Conservation (phyloP, 2,113 vertebrate genomes). For the Micromys minutus region DNA sequence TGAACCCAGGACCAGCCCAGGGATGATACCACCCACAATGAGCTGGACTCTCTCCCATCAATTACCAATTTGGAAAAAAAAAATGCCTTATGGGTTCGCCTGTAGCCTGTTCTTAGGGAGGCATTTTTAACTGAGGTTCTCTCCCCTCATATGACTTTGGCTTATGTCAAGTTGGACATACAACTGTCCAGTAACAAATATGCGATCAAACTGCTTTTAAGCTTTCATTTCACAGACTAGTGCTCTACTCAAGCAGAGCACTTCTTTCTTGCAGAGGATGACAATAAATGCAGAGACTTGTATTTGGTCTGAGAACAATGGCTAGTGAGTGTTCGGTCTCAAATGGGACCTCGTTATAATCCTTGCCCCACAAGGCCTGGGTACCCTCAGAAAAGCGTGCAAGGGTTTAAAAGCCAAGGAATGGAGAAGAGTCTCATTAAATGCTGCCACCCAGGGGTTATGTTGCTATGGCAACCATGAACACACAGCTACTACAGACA, state of each 20-base stretch:
- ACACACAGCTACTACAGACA: neutral
- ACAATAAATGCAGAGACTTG: neutral
- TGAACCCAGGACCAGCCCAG: neutral
- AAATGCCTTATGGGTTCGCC: neutral
- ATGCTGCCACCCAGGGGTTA: neutral
- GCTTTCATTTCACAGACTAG: neutral
- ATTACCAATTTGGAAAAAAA: neutral
- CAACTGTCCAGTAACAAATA: neutral
- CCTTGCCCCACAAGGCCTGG: neutral
- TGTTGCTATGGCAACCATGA: neutral
- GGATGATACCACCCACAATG: neutral
- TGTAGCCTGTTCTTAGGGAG: neutral
- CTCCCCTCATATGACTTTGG: neutral
- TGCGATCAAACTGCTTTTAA: neutral
- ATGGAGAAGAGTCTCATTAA: neutral
- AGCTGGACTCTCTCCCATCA: neutral
- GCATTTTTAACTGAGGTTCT: neutral
- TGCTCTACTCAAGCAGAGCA: neutral
- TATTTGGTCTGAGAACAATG: neutral
- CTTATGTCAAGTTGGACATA: neutral
- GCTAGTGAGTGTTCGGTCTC: neutral
- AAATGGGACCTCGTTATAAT: neutral
- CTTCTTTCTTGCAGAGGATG: neutral
- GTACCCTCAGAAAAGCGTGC: neutral
- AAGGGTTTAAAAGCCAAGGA: neutral